A percentile compares a stretch with the other conserved stretches of the same genome.
Conservation (phyloP, 2,888 invertebrate species). For the Mimachlamys varia region DNA sequence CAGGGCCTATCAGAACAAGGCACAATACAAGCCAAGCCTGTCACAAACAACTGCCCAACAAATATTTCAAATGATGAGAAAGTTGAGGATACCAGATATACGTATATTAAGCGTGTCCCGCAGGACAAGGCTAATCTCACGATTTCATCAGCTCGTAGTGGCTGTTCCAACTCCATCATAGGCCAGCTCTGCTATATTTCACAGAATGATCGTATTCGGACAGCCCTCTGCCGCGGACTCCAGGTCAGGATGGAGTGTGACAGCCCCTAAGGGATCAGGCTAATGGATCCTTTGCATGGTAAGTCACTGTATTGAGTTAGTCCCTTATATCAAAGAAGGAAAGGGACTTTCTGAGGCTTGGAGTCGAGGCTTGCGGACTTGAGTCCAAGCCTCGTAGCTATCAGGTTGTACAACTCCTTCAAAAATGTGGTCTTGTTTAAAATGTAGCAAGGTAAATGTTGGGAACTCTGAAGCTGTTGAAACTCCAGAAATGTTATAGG, state of each 20-base stretch:
- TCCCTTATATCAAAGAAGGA: not conserved
- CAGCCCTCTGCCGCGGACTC: not conserved
- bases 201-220: not conserved
- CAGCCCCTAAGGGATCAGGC: not conserved
- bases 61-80: slow-evolving; percentile 24
- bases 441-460: no score
- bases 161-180: not conserved
- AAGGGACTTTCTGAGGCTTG: not conserved
- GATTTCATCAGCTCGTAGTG: slow-evolving; percentile 1
- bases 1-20: not conserved
- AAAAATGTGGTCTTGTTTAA: no score
- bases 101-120: slow-evolving; percentile 18
- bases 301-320: not conserved
- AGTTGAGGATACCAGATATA: not conserved
- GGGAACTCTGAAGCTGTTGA: no score
- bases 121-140: not conserved
- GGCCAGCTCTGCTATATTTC: slow-evolving; percentile 10
- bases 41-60: slow-evolving; percentile 5
- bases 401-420: not conserved
- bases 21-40: not conserved
- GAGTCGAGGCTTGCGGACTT: no score
- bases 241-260: not conserved
- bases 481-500: no score
- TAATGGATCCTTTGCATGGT: slow-evolving; percentile 9
- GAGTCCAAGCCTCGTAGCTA: not conserved